Evolutionary conservation across 2,797 vertebrate species (phyloP).

Genomic region (Pipistrellus pygmaeus): DNA sequence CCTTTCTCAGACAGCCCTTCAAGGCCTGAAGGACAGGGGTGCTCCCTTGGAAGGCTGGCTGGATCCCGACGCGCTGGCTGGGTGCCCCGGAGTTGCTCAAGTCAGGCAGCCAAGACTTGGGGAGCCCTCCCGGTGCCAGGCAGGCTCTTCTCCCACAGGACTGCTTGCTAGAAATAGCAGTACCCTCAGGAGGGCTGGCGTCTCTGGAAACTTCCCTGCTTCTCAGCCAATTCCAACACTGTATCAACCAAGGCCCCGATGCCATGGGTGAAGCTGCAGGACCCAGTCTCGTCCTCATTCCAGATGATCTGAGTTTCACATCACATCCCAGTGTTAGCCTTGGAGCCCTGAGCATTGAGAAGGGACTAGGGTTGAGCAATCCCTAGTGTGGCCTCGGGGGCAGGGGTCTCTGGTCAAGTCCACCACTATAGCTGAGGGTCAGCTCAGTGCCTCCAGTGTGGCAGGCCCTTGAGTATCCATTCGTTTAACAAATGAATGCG

Average conservation of each 20-base stretch:
- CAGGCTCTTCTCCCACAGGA: background rate
- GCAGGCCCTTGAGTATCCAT: background rate
- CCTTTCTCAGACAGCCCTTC: background rate
- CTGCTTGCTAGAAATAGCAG: background rate
- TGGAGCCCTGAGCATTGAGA: background rate
- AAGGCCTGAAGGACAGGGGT: background rate
- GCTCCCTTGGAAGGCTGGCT: background rate
- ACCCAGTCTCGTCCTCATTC: background rate
- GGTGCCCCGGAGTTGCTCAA: background rate
- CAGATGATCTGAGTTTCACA: background rate
- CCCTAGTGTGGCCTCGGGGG: rapidly evolving
- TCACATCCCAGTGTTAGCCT: background rate
- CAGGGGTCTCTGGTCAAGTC: background rate
- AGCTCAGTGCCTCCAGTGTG: background rate
- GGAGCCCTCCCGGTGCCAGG: background rate
- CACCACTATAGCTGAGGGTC: background rate
- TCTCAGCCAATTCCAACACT: background rate
- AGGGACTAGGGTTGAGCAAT: background rate
- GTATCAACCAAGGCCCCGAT: background rate
- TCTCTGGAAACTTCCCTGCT: conserved; percentile 1
- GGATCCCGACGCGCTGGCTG: background rate
- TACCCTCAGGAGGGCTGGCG: background rate
- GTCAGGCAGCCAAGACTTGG: rapidly evolving
- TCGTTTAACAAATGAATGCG: background rate
- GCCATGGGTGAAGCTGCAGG: background rate